Evolutionary conservation across 2,797 vertebrate genomes (phyloP), one percentile per base, ranked within the genome.

Genomic region (Lithobates sylvaticus): DNA sequence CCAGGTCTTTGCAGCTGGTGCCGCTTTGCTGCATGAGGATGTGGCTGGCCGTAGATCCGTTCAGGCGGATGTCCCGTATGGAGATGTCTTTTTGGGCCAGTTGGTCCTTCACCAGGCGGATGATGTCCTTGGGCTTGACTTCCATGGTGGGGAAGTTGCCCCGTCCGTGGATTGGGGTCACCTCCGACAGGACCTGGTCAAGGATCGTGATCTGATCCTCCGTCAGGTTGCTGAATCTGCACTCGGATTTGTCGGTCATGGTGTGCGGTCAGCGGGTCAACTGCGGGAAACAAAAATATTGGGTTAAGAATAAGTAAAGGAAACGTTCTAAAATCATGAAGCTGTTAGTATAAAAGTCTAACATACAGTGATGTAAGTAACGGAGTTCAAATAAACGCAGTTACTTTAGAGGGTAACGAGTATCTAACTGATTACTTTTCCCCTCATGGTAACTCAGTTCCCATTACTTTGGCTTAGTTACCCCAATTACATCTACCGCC

Each of bases 101-200:
- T 89, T 96, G 94, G 65, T 96, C 91, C 88, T 96, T 96, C 75
- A 99, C 97, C 32, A 96, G 90, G 23, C 93, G 95, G 90, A 99
- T 97, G 78, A 99, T 97, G 92, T 99, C 95, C 90, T 97, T 97
- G 0, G 94, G 97, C 89, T 97, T 97, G 80, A 99, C 95, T 91
- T 99, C 97, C 93, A 99, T 78, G 0, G 98, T 99, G 23, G 98
- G 98, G 79, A 99, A 99, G 93, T 99, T 97, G 21, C 98, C 98
- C 54, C 96, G 95, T 81, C 98, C 98, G 54, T 99, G 98, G 93
- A 99, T 95, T 36, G 98, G 98, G 88, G 98, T 96, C 83, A 95
- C 94, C 90, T 98, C 97, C 0, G 95, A 95, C 83, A 99, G 93
- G 87, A 99, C 97, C 89, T 97, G 96, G 91, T 99, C 95, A 86